Evolutionary conservation across 2,888 invertebrate species (phyloP).

Genomic region (Celastrina argiolus): DNA sequence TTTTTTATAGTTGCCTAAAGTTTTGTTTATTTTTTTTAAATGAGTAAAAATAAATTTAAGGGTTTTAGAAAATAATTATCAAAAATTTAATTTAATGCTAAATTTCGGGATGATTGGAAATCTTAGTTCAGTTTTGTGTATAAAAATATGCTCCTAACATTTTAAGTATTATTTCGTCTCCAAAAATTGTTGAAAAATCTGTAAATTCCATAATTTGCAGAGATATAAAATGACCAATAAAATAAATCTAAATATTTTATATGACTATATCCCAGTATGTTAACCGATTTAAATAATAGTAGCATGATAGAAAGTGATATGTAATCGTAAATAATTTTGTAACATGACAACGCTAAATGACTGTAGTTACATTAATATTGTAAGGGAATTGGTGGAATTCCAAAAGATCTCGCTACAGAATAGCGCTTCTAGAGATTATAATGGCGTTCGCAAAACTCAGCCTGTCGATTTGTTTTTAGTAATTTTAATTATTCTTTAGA

Average conservation of each 20-base stretch:
- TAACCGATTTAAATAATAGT: background rate
- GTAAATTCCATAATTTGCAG: too few species aligned
- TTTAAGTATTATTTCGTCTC: background rate
- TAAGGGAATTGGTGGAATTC: background rate
- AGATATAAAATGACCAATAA: too few species aligned
- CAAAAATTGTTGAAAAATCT: background rate
- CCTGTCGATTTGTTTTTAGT: background rate
- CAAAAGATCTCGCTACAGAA: background rate
- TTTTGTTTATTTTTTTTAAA: background rate
- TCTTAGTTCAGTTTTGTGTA: background rate
- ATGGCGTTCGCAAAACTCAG: background rate
- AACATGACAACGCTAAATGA: conserved; percentile 16
- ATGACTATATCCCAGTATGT: background rate
- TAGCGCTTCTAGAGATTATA: conserved; percentile 3
- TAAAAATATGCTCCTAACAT: too few species aligned
- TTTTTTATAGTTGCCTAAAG: conserved; percentile 4
- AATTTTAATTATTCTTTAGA: background rate
- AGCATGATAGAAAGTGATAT: background rate
- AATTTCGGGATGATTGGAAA: background rate
- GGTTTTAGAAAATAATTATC: background rate
- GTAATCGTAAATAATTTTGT: conserved; percentile 9
- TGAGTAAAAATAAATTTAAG: background rate
- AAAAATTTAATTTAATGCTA: background rate
- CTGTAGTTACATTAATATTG: background rate
- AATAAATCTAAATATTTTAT: background rate